Evolutionary conservation across 2,113 vertebrate genomes (phyloP), one percentile per base, ranked within the genome.

Genomic region (Cryptomyrus ogoouensis): DNA sequence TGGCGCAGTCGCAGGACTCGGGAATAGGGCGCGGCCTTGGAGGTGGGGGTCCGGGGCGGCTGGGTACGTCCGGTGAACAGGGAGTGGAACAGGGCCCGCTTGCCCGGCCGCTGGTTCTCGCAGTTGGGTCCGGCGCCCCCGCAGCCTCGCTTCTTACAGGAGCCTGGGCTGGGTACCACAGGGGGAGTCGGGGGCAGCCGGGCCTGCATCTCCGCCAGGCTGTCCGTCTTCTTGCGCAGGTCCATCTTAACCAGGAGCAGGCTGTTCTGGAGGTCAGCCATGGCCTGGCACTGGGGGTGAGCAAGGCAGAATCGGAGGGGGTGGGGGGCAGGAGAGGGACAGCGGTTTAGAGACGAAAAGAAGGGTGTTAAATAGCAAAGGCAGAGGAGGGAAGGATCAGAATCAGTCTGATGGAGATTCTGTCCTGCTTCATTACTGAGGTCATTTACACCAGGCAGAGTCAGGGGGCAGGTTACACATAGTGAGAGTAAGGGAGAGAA

Each of bases 241-340:
- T 99, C 97, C 46, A 98, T 95, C 93, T 98, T 99, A 31, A 99
- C 96, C 90, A 99, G 94, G 91, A 95, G 93, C 95, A 99, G 95
- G 91, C 96, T 96, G 42, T 98, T 99, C 92, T 99, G 98, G 24
- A 99, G 96, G 92, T 99, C 98, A 93, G 96, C 95, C 92, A 99
- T 92, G 21, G 97, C 97, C 93, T 99, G 98, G 93, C 97, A 97
- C 98, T 99, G 93, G 92, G 92, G 92, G 91, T 42, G 15, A 46
- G 50, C 53, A 4, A 15, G 27, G 46, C 52, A 53, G 90, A 31
- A 52, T 5, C 58, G 5, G 86, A 21, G 2, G 89, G 90, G 21
- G 50, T 10, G 66, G 12, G 47, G 83, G 50, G 88, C 70, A 77
- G 74, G 84, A n/a, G 35, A 58, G 53, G 87, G 42, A n/a, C 21